A percentile compares a stretch with the other conserved stretches of the same genome.
These are phyloP conservation scores for Blastomussa wellsi DNA, from an alignment of 92 coral and sea anemone species.

Conservation along the genomic window DNA sequence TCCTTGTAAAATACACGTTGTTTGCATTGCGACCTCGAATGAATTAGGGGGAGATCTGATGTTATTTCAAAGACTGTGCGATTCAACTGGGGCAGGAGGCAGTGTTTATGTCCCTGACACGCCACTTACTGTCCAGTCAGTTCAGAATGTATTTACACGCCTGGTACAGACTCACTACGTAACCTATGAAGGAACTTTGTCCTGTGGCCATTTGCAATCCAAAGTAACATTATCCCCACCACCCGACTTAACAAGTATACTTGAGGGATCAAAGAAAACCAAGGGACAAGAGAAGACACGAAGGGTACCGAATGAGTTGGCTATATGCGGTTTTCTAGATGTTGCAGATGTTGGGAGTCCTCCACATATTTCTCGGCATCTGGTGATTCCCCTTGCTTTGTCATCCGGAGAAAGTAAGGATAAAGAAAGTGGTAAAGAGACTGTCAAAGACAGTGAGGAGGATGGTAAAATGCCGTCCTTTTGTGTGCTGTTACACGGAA, in stretches of 20 bases:
- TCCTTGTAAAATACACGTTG: conserved; percentile 91
- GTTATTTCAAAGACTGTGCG: conserved; percentile 89
- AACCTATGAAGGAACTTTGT: conserved; percentile 74
- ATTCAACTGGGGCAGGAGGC: conserved; percentile 87
- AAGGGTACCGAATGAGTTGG: conserved; percentile 82
- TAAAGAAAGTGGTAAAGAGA: conserved; percentile 42
- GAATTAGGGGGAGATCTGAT: conserved; percentile 69
- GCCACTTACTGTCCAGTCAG: conserved; percentile 78
- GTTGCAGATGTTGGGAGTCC: conserved; percentile 82
- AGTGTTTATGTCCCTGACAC: conserved; percentile 91
- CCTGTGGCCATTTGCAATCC: conserved; percentile 92
- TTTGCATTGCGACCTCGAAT: conserved; percentile 70
- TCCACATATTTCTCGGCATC: conserved; percentile 86
- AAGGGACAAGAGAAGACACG: conserved; percentile 66
- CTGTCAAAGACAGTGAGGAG: conserved; percentile 69
- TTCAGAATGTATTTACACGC: conserved; percentile 84
- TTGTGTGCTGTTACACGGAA: conserved; percentile 97
- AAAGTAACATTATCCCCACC: conserved; percentile 87
- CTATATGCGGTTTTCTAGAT: conserved; percentile 93
- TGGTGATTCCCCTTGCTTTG: conserved; percentile 73
- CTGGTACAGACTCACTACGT: conserved; percentile 89
- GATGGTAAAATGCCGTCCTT: conserved; percentile 95
- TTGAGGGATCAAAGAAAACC: conserved; percentile 62
- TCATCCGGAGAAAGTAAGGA: conserved; percentile 39
- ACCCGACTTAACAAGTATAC: conserved; percentile 75